Evolutionary conservation across 2,888 invertebrate genomes (phyloP), one percentile per base, ranked within the genome.

Genomic region (Clusia tigrina): DNA sequence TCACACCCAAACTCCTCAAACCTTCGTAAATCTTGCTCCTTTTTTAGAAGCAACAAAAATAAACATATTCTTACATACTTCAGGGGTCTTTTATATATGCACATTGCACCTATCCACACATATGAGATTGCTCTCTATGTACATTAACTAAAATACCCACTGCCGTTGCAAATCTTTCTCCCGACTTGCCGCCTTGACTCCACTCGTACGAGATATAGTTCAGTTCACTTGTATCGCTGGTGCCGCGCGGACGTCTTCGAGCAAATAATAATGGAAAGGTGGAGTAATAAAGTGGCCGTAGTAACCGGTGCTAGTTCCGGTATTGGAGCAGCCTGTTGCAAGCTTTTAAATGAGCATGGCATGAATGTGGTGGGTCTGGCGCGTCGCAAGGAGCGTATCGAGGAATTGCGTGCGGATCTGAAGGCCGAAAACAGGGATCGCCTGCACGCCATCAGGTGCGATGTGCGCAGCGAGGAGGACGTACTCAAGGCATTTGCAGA

Each of bases 221-320:
- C 32, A 42, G n/a, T n/a, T 42, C n/a, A 42, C 3, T n/a, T 42
- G n/a, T n/a, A 3, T n/a, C n/a, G n/a, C n/a, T n/a, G n/a, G n/a
- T n/a, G n/a, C n/a, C n/a, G n/a, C n/a, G n/a, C n/a, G n/a, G n/a
- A n/a, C n/a, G 32, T 5, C 32, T 32, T 32, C 32, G 32, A 32
- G 12, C 6, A 32, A 9, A 42, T 3, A 6, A 15, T 20, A 48
- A 78, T 79, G 78, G 87, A 89, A 20, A 86, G 87, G 25, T 89
- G 88, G 88, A 70, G 72, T 1, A 87, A 87, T 65, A 86, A 86
- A 69, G 85, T 87, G 0, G 89, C 88, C 0, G 84, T 89, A 24
- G 87, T 89, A 53, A 89, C 89, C 0, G 89, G 89, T 1, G 88
- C 88, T 10, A 88, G 88, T 76, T 82, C 85, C 0, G 89, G 89